Evolutionary conservation across 2,797 vertebrate genomes (phyloP), one percentile per base, ranked within the genome.

Genomic region (Notamacropus eugenii): DNA sequence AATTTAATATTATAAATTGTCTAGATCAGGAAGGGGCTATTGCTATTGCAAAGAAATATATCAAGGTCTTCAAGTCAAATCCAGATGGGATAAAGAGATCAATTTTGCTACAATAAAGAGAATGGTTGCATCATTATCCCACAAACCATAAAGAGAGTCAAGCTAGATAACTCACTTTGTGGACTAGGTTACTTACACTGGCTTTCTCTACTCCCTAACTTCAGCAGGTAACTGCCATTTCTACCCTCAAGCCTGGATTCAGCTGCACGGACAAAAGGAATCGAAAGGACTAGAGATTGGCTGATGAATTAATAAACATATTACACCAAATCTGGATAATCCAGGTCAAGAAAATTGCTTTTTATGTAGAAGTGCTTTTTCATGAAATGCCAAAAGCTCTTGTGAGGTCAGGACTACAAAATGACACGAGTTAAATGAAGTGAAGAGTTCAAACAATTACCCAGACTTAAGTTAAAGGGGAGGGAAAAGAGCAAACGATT

Each of bases 51-150:
- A 19, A 67, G 14, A 62, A 62, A 62, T 62, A 67, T n/a, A n/a
- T 3, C 13, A 94, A 62, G 94, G 54, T 54, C 91, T 92, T 91
- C 91, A 94, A 93, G 56, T 95, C 95, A 87, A 82, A 97, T 55
- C 96, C 95, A 90, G 96, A 97, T 94, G 90, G 95, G 90, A 94
- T 59, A 96, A 93, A 96, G 55, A 56, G 95, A 82, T 93, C 74
- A 93, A 92, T 96, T 96, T 96, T 96, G 95, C 87, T 92, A 93
- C 62, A 94, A 31, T 90, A 92, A 93, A 95, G n/a, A 50, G 59
- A 62, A 96, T 56, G 19, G 6, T 82, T 82, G 40, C 12, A 40
- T 40, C 24, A 40, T 46, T 46, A 46, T 46, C n/a, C 67, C 67
- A 82, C 6, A 1, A 74, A 74, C n/a, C 40, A 9, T 40, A 74